Conservation (phyloP, 2,888 invertebrate genomes). For the Linnaemya tessellans region DNA sequence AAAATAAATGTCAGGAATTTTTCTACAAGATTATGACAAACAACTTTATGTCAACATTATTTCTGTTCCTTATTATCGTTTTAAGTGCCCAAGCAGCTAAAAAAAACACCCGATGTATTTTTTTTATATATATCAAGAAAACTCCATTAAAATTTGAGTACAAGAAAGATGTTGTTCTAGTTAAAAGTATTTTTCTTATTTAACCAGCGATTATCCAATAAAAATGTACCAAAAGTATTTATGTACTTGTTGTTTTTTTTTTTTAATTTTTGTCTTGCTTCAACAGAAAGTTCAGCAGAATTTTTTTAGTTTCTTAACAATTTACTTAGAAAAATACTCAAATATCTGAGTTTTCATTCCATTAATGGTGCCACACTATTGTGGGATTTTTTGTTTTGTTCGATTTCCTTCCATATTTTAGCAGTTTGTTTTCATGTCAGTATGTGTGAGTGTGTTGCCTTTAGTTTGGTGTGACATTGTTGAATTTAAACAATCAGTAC, state of each 20-base stretch:
- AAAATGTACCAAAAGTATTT: conserved; percentile 43
- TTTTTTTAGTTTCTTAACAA: conserved; percentile 36
- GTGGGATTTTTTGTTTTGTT: not conserved
- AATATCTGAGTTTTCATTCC: conserved; percentile 28
- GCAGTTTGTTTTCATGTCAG: conserved; percentile 15
- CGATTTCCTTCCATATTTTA: conserved; percentile 23
- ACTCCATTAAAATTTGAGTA: not conserved
- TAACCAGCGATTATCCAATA: conserved; percentile 67
- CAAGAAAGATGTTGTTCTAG: conserved; percentile 41
- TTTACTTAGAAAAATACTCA: conserved; percentile 59
- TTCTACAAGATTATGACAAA: too few species aligned
- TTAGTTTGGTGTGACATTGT: conserved; percentile 78
- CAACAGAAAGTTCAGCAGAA: conserved; percentile 17
- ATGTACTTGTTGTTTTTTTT: not conserved
- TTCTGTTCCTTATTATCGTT: too few species aligned
- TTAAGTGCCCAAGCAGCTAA: too few species aligned
- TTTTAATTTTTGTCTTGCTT: not conserved
- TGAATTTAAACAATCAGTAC: conserved; percentile 82
- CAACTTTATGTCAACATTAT: too few species aligned
- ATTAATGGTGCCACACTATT: not conserved
- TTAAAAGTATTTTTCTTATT: conserved; percentile 67
- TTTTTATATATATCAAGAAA: not conserved
- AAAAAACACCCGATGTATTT: too few species aligned
- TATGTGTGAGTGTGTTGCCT: conserved; percentile 17
- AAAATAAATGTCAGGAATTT: too few species aligned